Evolutionary conservation across 2,888 invertebrate species (phyloP).

Genomic region (Neoascia interrupta): DNA sequence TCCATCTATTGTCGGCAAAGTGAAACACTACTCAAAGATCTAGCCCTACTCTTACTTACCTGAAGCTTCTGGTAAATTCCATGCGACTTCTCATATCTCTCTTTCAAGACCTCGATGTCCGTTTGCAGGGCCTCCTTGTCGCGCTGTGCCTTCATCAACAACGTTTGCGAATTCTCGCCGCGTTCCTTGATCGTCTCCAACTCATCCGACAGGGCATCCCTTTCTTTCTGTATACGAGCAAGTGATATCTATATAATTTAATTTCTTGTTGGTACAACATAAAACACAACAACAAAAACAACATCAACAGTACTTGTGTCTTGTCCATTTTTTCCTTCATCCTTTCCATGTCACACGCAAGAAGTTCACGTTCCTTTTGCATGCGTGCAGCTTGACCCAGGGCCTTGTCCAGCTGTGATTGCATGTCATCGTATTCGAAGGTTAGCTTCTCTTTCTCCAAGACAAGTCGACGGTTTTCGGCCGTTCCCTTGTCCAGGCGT

Average conservation of each 20-base stretch:
- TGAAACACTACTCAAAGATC: not conserved
- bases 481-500: constrained; percentile 89
- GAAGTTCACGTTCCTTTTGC: constrained; percentile 93
- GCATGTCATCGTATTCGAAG: constrained; percentile 94
- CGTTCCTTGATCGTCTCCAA: constrained; percentile 90
- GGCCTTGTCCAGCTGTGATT: constrained; percentile 94
- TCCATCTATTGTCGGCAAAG: constrained; percentile 84
- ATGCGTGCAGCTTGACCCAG: constrained; percentile 91
- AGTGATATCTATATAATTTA: constrained; percentile 84
- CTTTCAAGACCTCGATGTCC: constrained; percentile 92
- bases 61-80: constrained; percentile 91
- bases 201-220: constrained; percentile 90
- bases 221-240: constrained; percentile 92
- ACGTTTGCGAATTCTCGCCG: constrained; percentile 89
- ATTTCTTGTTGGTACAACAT: constrained; percentile 71
- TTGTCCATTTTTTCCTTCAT: constrained; percentile 94
- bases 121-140: constrained; percentile 92
- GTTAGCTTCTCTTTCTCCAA: constrained; percentile 94
- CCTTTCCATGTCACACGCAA: constrained; percentile 91
- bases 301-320: constrained; percentile 84
- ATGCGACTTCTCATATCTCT: constrained; percentile 93
- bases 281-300: constrained; percentile 72
- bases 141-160: constrained; percentile 89
- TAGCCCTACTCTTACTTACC: constrained; percentile 79
- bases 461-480: constrained; percentile 87